Conservation (phyloP, 2,113 vertebrate species). For the Bettongia penicillata region DNA sequence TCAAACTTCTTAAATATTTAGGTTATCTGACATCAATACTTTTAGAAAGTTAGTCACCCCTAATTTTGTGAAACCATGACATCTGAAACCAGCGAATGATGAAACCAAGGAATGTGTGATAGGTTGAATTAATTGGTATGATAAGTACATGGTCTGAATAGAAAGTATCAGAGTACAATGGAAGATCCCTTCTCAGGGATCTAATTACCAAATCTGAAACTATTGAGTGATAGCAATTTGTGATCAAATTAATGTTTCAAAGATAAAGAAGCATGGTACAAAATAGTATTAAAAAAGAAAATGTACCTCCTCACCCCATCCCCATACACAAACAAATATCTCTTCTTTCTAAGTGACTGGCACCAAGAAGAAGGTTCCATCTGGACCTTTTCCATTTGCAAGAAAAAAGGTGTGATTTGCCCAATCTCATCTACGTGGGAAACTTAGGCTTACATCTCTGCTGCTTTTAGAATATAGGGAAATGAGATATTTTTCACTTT, state of each 20-base stretch:
- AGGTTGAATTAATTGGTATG: neutral
- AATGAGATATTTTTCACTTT: conserved; percentile 20
- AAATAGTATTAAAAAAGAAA: neutral
- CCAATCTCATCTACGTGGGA: neutral
- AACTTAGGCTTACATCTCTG: neutral
- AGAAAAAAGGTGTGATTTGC: neutral
- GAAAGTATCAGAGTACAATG: neutral
- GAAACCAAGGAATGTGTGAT: too few species aligned
- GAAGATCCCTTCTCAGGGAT: neutral
- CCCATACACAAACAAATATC: neutral
- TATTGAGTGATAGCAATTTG: neutral
- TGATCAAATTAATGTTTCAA: neutral
- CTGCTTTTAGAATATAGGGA: neutral
- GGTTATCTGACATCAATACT: neutral
- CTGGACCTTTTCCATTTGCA: neutral
- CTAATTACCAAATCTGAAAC: neutral
- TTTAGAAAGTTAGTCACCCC: neutral
- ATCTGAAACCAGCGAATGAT: neutral
- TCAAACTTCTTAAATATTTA: neutral
- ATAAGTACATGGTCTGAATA: neutral
- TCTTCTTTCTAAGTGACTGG: neutral
- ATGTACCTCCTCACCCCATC: neutral
- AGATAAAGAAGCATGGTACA: neutral
- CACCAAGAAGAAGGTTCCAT: neutral
- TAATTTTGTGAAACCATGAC: neutral